phyloP scores from a whole-genome alignment of 1,140 invertebrate genomes.

The Homarus americanus region DNA sequence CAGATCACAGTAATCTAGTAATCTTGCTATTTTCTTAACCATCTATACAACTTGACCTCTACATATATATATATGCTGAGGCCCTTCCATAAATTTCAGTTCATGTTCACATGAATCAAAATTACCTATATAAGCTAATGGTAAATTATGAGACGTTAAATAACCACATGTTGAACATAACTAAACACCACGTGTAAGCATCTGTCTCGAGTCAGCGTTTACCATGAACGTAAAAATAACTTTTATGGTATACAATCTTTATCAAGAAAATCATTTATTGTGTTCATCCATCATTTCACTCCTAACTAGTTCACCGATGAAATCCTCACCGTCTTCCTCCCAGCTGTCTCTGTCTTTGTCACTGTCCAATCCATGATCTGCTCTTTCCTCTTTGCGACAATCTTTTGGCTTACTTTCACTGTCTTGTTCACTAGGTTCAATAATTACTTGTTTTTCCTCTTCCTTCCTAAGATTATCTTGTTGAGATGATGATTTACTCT shows the following conservation, averaged over 20 bases:
- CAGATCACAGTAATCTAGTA: too few species aligned
- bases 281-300: conserved; percentile 10
- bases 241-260: neutral
- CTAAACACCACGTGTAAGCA: too few species aligned
- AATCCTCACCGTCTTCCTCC: conserved; percentile 28
- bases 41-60: too few species aligned
- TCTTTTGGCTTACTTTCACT: neutral
- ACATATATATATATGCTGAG: too few species aligned
- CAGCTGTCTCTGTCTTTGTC: conserved; percentile 53
- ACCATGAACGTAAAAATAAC: too few species aligned
- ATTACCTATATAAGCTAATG: too few species aligned
- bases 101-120: too few species aligned
- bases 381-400: conserved; percentile 18
- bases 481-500: neutral
- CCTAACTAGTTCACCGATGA: conserved; percentile 26
- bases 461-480: neutral
- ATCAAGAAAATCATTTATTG: neutral
- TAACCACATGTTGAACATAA: too few species aligned
- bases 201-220: too few species aligned
- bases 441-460: neutral
- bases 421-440: neutral
- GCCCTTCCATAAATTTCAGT: too few species aligned
- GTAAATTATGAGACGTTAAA: too few species aligned
- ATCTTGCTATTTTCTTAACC: too few species aligned
- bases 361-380: conserved; percentile 21